A percentile compares a stretch with the other conserved stretches of the same genome.
These are phyloP conservation scores for Pygmarrhopalites habei DNA, from an alignment of 1,140 invertebrate genomes.

Conservation along the genomic window DNA sequence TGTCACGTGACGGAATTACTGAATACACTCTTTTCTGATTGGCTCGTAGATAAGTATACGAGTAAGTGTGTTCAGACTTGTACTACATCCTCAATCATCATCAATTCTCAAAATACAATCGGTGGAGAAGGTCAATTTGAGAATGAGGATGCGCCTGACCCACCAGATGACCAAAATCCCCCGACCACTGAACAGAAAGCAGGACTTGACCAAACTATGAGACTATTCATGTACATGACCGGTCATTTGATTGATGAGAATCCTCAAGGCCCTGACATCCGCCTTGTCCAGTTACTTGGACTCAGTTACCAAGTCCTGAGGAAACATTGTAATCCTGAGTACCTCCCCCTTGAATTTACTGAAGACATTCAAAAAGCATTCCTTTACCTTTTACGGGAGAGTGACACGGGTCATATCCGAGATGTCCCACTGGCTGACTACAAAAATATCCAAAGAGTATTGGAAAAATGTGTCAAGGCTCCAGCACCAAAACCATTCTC, in stretches of 20 bases:
- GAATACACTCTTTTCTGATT: background rate
- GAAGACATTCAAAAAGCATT: slow-evolving; percentile 20
- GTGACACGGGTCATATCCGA: slow-evolving; percentile 8
- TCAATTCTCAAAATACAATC: background rate
- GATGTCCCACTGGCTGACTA: slow-evolving; percentile 12
- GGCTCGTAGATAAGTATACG: background rate
- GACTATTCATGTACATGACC: slow-evolving; percentile 4
- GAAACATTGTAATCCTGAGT: background rate
- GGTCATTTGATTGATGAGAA: slow-evolving; percentile 1
- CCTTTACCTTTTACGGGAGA: slow-evolving; percentile 23
- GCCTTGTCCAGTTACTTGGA: background rate
- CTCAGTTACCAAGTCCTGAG: background rate
- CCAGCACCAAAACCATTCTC: background rate
- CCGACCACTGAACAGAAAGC: no score
- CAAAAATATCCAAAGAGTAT: background rate
- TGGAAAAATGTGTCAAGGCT: slow-evolving; percentile 3
- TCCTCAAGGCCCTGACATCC: background rate
- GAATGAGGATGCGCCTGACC: background rate
- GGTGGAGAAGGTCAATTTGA: background rate
- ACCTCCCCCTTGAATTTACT: background rate
- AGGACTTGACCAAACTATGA: slow-evolving; percentile 1
- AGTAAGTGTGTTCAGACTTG: background rate
- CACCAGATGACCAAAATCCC: background rate
- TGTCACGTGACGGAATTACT: background rate
- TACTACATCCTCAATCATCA: background rate